Evolutionary conservation across 2,888 invertebrate genomes (phyloP).

Genomic region (Lottia scabra): DNA sequence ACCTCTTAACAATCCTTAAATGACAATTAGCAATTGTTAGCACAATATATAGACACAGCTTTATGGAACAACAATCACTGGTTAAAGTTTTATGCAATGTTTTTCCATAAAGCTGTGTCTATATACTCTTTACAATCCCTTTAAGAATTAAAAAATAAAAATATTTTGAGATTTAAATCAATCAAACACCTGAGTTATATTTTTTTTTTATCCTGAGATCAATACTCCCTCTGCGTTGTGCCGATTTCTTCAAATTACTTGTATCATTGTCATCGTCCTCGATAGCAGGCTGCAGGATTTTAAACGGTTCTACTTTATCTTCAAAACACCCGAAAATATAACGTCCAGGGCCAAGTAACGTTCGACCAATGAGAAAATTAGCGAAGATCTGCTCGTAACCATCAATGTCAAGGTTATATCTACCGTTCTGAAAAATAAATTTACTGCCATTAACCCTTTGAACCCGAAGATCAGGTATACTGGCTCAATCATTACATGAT

Average conservation of each 20-base stretch:
- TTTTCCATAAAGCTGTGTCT: too few species aligned
- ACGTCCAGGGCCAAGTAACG: constrained; percentile 50
- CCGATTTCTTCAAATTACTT: not conserved
- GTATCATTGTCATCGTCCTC: constrained; percentile 7
- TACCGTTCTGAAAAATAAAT: constrained; percentile 37
- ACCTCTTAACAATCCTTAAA: too few species aligned
- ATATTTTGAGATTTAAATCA: too few species aligned
- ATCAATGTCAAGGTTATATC: constrained; percentile 39
- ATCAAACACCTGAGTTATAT: not conserved
- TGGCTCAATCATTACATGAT: too few species aligned
- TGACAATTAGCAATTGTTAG: too few species aligned
- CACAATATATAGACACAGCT: too few species aligned
- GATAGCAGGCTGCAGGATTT: constrained; percentile 34
- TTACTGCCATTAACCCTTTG: too few species aligned
- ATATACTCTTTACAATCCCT: too few species aligned
- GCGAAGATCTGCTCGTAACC: constrained; percentile 54
- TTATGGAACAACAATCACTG: too few species aligned
- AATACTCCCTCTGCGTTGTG: not conserved
- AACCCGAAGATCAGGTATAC: too few species aligned
- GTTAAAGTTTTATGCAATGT: too few species aligned
- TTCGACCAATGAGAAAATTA: constrained; percentile 52
- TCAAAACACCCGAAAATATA: constrained; percentile 56
- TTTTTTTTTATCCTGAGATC: not conserved
- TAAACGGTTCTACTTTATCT: constrained; percentile 35
- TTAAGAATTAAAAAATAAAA: too few species aligned